A percentile compares a stretch with the other conserved stretches of the same genome.
phyloP scores from a whole-genome alignment of 2,797 vertebrate genomes.

The Odontamblyopus rebecca region DNA sequence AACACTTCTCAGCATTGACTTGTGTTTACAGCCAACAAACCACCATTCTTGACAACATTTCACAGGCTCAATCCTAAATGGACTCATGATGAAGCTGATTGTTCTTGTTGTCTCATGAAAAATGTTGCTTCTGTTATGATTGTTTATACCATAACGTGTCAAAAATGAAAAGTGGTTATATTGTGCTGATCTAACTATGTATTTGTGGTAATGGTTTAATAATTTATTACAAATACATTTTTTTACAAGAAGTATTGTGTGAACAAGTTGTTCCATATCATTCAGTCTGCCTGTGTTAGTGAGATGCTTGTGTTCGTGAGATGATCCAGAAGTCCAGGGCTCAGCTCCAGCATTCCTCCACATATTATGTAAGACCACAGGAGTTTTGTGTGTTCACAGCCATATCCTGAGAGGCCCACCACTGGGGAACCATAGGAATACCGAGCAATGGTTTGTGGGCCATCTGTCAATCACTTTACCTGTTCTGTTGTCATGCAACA shows the following conservation, averaged over 20 bases:
- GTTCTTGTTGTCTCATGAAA: background rate
- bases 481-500: background rate
- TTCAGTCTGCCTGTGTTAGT: background rate
- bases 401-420: slow-evolving; percentile 23
- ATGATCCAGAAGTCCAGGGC: slow-evolving; percentile 50
- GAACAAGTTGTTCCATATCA: background rate
- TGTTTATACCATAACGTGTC: background rate
- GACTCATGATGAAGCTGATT: background rate
- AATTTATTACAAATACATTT: slow-evolving; percentile 11
- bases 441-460: background rate
- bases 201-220: background rate
- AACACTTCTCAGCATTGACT: background rate
- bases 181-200: background rate
- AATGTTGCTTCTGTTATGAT: background rate
- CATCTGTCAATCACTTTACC: background rate
- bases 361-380: slow-evolving; percentile 60
- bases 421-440: slow-evolving; percentile 1
- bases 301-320: slow-evolving; percentile 17
- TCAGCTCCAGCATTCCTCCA: slow-evolving; percentile 68
- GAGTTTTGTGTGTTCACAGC: slow-evolving; percentile 23
- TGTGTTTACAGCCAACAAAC: slow-evolving; percentile 3
- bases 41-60: background rate
- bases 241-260: background rate
- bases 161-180: no score
- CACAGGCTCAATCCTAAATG: background rate